Evolutionary conservation across 2,797 vertebrate species (phyloP).

Genomic region (Rhinogobio ventralis): DNA sequence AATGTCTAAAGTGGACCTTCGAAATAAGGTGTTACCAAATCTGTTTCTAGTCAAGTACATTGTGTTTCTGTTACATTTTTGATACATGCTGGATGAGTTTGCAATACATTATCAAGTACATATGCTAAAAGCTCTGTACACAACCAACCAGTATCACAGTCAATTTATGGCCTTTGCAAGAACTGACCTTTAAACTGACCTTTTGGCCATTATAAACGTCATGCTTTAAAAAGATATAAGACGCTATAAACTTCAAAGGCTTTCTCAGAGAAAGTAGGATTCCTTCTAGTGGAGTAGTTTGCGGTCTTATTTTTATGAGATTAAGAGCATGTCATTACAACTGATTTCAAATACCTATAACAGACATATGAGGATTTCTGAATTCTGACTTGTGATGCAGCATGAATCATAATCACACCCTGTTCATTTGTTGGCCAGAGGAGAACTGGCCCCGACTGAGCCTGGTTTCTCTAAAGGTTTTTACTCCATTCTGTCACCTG

Average conservation of each 20-base stretch:
- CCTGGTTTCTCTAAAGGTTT: no score
- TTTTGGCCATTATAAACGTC: slow-evolving; percentile 55
- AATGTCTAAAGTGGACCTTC: background rate
- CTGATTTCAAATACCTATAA: background rate
- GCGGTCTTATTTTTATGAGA: background rate
- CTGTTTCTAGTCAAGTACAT: background rate
- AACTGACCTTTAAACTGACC: slow-evolving; percentile 11
- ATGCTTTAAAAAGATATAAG: slow-evolving; percentile 57
- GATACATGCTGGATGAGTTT: slow-evolving; percentile 8
- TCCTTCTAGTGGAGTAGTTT: background rate
- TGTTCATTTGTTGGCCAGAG: no score
- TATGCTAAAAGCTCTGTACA: background rate
- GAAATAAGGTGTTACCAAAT: background rate
- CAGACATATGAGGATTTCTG: background rate
- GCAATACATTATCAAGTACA: background rate
- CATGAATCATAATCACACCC: no score
- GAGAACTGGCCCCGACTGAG: no score
- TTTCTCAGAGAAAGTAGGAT: background rate
- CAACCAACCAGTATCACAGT: background rate
- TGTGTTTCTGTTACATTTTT: background rate
- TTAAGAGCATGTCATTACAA: background rate
- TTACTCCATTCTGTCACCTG: no score
- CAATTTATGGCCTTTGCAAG: slow-evolving; percentile 6
- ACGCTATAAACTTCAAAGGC: slow-evolving; percentile 16
- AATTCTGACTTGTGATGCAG: background rate